Conservation (phyloP, 2,797 vertebrate genomes). For the Choloepus didactylus region DNA sequence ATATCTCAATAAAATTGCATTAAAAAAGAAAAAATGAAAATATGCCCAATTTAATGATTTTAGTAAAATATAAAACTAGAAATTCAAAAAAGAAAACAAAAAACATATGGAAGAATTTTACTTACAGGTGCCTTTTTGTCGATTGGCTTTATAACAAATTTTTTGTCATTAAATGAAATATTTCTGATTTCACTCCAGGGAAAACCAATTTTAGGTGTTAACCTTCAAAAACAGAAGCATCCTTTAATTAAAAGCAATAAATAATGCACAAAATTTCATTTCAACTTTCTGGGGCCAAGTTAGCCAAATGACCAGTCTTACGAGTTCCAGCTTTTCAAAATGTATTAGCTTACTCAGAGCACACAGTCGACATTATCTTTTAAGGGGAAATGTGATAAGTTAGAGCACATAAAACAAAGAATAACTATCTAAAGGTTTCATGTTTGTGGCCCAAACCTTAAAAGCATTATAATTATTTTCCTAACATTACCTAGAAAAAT, state of each 20-base stretch:
- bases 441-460: neutral
- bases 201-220: constrained; percentile 99
- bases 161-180: constrained; percentile 99
- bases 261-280: neutral
- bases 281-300: neutral
- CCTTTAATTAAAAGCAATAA: constrained; percentile 75
- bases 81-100: no score
- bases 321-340: constrained; percentile 32
- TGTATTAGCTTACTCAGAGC: neutral
- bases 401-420: constrained; percentile 35
- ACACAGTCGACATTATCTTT: neutral
- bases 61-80: no score
- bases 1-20: no score
- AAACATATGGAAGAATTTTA: constrained; percentile 72
- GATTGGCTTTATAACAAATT: constrained; percentile 99
- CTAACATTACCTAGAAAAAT: constrained; percentile 15
- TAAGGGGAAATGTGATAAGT: constrained; percentile 26
- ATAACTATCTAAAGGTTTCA: neutral
- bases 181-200: constrained; percentile 99
- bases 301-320: neutral
- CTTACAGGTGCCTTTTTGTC: constrained; percentile 99
- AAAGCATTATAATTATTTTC: neutral
- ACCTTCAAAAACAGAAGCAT: constrained; percentile 88
- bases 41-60: no score
- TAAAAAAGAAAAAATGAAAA: no score